Conservation (phyloP, 2,113 vertebrate species). For the Tor tambroides region DNA sequence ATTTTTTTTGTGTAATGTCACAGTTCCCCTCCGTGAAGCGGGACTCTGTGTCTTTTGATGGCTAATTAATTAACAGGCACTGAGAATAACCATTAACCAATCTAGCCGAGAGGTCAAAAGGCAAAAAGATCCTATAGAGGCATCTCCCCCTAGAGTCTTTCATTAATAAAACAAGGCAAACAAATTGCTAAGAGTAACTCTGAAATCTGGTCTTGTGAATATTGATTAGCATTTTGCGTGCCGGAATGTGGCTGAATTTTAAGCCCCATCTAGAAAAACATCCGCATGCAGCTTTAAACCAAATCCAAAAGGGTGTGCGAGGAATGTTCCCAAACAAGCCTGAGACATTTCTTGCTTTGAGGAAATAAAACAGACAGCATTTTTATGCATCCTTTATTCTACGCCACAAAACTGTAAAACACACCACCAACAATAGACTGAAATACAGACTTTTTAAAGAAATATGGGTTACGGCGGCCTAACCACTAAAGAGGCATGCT, state of each 20-base stretch:
- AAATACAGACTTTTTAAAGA: neutral
- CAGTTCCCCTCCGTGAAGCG: constrained; percentile 43
- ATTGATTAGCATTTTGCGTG: constrained; percentile 17
- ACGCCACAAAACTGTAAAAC: neutral
- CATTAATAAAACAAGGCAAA: neutral
- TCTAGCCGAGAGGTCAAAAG: constrained; percentile 42
- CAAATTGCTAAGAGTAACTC: neutral
- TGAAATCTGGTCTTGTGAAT: neutral
- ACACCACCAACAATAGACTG: constrained; percentile 17
- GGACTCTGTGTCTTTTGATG: constrained; percentile 58
- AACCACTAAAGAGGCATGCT: constrained; percentile 23
- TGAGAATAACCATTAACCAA: constrained; percentile 41
- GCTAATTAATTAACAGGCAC: constrained; percentile 61
- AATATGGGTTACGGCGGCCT: constrained; percentile 25
- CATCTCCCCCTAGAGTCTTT: neutral
- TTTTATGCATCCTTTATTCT: neutral
- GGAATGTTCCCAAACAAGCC: constrained; percentile 9
- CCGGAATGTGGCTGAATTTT: neutral
- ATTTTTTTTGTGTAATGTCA: constrained; percentile 12
- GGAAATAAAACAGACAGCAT: neutral
- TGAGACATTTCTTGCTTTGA: constrained; percentile 11
- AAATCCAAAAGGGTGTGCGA: neutral
- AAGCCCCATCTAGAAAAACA: neutral
- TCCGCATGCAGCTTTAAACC: neutral
- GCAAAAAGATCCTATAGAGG: neutral